Percentiles rank a stretch among this genome's conserved stretches.
These are phyloP conservation scores for Perdita meconis DNA, from an alignment of 2,888 invertebrate species.

Conservation along the genomic window DNA sequence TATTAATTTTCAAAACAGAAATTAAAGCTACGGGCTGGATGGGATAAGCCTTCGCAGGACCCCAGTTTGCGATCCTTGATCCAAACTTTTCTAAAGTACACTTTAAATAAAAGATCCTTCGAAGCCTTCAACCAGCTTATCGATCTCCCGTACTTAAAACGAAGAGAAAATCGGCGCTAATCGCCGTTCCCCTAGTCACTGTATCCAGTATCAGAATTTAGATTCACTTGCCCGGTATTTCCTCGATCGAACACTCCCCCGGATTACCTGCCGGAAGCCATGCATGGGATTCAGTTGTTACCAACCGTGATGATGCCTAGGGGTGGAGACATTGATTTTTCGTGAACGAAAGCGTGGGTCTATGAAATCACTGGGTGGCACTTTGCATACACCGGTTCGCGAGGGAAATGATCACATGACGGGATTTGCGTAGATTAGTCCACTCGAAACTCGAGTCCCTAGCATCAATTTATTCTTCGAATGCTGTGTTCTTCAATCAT, in stretches of 20 bases:
- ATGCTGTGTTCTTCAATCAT: too few relatives aligned
- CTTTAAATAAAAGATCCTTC: too few relatives aligned
- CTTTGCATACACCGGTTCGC: not conserved
- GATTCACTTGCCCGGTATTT: constrained; percentile 33
- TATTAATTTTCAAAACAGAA: too few relatives aligned
- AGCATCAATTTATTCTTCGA: too few relatives aligned
- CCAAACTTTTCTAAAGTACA: too few relatives aligned
- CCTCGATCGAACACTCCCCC: constrained; percentile 24
- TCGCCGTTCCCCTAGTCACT: not conserved
- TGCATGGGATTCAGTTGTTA: constrained; percentile 38
- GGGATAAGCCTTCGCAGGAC: too few relatives aligned
- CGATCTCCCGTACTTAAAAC: not conserved
- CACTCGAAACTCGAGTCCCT: not conserved
- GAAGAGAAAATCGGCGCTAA: not conserved
- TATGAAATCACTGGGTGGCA: too few relatives aligned
- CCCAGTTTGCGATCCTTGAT: too few relatives aligned
- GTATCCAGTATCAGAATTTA: constrained; percentile 39
- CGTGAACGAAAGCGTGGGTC: constrained; percentile 1
- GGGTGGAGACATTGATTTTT: constrained; percentile 43
- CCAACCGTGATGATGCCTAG: constrained; percentile 9
- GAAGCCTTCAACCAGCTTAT: not conserved
- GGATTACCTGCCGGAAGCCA: constrained; percentile 50
- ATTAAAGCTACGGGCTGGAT: too few relatives aligned
- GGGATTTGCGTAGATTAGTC: not conserved
- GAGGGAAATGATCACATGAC: too few relatives aligned